A percentile compares a stretch with the other conserved stretches of the same genome.
Conservation (phyloP, 2,797 vertebrate genomes). For the Dallia pectoralis region DNA sequence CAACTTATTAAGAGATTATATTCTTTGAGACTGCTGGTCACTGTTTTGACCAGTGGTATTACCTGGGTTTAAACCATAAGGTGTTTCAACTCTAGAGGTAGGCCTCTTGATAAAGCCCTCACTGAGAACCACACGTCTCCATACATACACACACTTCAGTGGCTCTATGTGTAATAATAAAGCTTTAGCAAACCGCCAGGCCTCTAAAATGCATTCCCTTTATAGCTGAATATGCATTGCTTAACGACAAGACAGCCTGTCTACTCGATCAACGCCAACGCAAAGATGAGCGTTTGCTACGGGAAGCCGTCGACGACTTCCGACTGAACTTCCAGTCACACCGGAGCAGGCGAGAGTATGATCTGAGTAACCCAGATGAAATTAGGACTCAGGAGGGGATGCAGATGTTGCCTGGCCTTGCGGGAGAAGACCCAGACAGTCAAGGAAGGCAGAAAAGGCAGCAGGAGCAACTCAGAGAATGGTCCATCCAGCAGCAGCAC, state of each 20-base stretch:
- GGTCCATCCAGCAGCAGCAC: constrained; percentile 82
- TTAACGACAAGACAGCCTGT: constrained; percentile 36
- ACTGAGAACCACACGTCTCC: neutral
- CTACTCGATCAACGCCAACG: constrained; percentile 70
- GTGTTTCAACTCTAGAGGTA: neutral
- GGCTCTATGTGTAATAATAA: neutral
- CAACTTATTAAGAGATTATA: too few species aligned
- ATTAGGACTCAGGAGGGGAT: constrained; percentile 66
- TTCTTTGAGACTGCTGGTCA: too few species aligned
- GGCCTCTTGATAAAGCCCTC: neutral
- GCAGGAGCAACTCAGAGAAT: constrained; percentile 81
- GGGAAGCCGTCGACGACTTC: constrained; percentile 68
- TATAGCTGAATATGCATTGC: constrained; percentile 62
- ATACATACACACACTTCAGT: neutral
- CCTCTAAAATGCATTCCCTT: neutral
- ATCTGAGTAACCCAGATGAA: constrained; percentile 74
- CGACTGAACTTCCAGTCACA: constrained; percentile 75
- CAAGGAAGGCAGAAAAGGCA: constrained; percentile 74
- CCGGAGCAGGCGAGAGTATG: constrained; percentile 73
- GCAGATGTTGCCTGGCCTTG: constrained; percentile 75
- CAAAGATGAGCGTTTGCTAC: constrained; percentile 60
- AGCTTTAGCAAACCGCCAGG: neutral
- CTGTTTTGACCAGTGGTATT: too few species aligned
- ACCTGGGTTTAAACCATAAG: neutral
- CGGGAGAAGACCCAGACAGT: constrained; percentile 81